Percentiles rank a stretch among this genome's conserved stretches.
phyloP scores from a whole-genome alignment of 2,113 vertebrate genomes.

The Malaclemys terrapin region DNA sequence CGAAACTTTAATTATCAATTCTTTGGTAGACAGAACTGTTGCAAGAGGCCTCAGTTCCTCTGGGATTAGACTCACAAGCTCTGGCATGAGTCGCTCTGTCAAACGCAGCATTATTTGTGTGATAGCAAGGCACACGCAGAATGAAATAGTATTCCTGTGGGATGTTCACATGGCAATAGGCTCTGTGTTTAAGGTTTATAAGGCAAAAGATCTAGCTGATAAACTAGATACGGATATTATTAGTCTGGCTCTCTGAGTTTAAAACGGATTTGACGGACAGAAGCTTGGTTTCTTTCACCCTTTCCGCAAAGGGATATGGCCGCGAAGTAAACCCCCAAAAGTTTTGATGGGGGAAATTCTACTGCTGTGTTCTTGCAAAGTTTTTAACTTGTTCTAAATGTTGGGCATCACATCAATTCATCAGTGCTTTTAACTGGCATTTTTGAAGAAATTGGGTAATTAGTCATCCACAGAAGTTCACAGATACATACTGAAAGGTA shows the following conservation, averaged over 20 bases:
- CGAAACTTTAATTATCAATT: background rate
- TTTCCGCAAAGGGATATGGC: background rate
- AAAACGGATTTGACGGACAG: slow-evolving; percentile 20
- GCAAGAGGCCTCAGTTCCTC: background rate
- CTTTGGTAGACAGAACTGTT: background rate
- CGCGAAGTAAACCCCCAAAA: background rate
- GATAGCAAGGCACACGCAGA: background rate
- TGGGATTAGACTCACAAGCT: background rate
- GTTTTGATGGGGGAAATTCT: slow-evolving; percentile 13
- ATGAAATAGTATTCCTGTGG: background rate
- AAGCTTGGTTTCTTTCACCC: slow-evolving; percentile 21
- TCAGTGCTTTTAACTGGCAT: background rate
- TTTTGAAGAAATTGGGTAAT: background rate
- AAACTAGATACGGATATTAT: background rate
- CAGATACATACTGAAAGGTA: background rate
- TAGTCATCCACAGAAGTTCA: background rate
- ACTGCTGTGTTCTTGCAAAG: background rate
- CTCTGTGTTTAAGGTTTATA: slow-evolving; percentile 7
- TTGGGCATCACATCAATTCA: background rate
- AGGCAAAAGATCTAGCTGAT: slow-evolving; percentile 41
- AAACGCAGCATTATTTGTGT: background rate
- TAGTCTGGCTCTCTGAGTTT: background rate
- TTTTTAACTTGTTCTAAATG: background rate
- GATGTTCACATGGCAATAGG: background rate
- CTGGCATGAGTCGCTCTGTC: background rate